Evolutionary conservation across 1,140 invertebrate genomes (phyloP).

Genomic region (Trachymyrmex cornetzi): DNA sequence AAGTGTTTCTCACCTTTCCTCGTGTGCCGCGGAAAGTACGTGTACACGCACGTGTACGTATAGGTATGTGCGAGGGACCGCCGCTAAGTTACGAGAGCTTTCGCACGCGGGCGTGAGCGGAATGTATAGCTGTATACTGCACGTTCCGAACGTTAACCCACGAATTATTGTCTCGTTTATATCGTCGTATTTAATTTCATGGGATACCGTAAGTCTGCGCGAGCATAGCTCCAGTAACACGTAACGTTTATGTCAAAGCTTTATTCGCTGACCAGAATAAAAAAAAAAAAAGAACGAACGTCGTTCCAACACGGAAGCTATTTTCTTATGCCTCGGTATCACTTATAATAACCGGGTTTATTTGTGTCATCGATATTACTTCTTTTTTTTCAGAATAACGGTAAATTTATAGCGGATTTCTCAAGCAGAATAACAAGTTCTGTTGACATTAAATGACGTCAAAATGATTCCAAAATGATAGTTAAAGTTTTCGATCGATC

Average conservation of each 20-base stretch:
- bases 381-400: neutral
- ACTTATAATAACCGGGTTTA: neutral
- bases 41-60: slow-evolving; percentile 21
- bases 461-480: too few species aligned
- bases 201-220: slow-evolving; percentile 30
- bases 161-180: slow-evolving; percentile 61
- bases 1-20: slow-evolving; percentile 64
- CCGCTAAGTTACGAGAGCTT: slow-evolving; percentile 54
- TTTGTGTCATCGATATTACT: neutral
- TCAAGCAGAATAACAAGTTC: too few species aligned
- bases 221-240: neutral
- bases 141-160: slow-evolving; percentile 26
- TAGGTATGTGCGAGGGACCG: neutral
- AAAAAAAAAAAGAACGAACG: slow-evolving; percentile 1
- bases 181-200: slow-evolving; percentile 53
- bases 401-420: neutral
- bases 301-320: slow-evolving; percentile 1
- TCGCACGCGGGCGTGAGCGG: slow-evolving; percentile 57
- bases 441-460: too few species aligned
- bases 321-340: neutral
- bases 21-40: neutral
- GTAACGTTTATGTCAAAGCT: slow-evolving; percentile 27
- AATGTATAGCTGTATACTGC: slow-evolving; percentile 44
- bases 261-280: slow-evolving; percentile 8
- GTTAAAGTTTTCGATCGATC: too few species aligned